Base-by-base conservation (phyloP, 2,888 invertebrate species). In the Drosophila affinis region DNA sequence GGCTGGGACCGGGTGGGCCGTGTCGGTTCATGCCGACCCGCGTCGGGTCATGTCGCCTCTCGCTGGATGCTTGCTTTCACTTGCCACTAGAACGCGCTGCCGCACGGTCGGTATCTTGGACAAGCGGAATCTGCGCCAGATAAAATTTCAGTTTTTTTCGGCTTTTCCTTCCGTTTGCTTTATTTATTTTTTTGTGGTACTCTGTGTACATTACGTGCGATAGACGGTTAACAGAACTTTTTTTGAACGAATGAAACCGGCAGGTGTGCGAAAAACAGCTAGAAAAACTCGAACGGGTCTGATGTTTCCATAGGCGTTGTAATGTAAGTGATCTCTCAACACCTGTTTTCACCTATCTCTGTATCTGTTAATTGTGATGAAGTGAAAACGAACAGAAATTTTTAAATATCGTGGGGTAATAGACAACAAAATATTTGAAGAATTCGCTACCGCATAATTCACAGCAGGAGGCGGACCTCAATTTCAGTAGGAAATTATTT, bases 41-140 rank as follows among this genome's bases (percentile, higher is more conserved):
- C 14, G 39, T 39, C 39, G 39, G 39, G 14, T 39, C 34, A 34
- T 34, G 34, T 34, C 39, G 39, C 14, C 7, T 14, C 14, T n/a
- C n/a, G 39, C 39, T 14, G 39, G 39, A 39, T 39, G 39, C n/a
- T n/a, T 39, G 49, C 32, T 39, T 39, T 53, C 69, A 69, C 53
- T 69, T 59, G 54, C 54, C 58, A 58, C 17, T 44, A 32, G 34
- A 62, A 62, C 62, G 62, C 55, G 45, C 17, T 54, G 48, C 52
- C 48, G 55, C 34, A 49, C 62, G 59, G 62, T 62, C 58, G 39
- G 24, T 18, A 39, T n/a, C 39, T n/a, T 2, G 3, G 34, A 27
- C n/a, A 34, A 45, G 39, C 29, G 24, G 39, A 14, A 39, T 39
- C 14, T 39, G 14, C 14, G 39, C 14, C 6, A 14, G 39, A 39